These are phyloP conservation scores for Drosophila borborema DNA, from an alignment of 2,888 invertebrate genomes.

Conservation along the genomic window DNA sequence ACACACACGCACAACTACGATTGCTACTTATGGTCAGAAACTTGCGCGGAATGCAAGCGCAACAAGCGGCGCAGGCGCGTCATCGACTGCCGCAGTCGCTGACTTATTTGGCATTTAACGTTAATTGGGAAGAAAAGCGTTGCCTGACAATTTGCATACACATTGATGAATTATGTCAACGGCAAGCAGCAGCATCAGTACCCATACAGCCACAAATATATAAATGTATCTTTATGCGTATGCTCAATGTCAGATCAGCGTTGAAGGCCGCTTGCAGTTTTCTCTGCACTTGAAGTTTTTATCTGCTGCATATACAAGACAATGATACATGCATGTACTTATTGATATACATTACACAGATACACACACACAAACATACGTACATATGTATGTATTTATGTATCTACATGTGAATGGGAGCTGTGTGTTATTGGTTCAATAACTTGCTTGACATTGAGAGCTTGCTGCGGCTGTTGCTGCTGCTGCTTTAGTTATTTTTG, in stretches of 20 bases:
- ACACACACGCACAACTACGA: slow-evolving; percentile 16
- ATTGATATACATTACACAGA: slow-evolving; percentile 2
- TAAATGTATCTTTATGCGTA: slow-evolving; percentile 10
- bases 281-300: slow-evolving; percentile 55
- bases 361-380: background rate
- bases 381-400: slow-evolving; percentile 3
- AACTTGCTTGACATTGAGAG: slow-evolving; percentile 80
- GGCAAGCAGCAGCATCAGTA: slow-evolving; percentile 17
- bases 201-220: slow-evolving; percentile 11
- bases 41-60: slow-evolving; percentile 63
- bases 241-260: slow-evolving; percentile 71
- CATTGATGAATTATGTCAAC: slow-evolving; percentile 73
- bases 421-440: slow-evolving; percentile 73
- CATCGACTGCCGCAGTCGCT: slow-evolving; percentile 51
- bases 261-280: slow-evolving; percentile 65
- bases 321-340: slow-evolving; percentile 13
- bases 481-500: background rate
- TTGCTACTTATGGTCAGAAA: slow-evolving; percentile 57
- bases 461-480: background rate
- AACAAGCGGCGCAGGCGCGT: slow-evolving; percentile 58
- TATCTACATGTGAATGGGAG: slow-evolving; percentile 27
- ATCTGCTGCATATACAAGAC: slow-evolving; percentile 37
- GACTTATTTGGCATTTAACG: slow-evolving; percentile 65
- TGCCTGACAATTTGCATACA: slow-evolving; percentile 61
- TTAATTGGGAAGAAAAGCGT: slow-evolving; percentile 72